Evolutionary conservation across 2,113 vertebrate genomes (phyloP).

Genomic region (Thalassoma bifasciatum): DNA sequence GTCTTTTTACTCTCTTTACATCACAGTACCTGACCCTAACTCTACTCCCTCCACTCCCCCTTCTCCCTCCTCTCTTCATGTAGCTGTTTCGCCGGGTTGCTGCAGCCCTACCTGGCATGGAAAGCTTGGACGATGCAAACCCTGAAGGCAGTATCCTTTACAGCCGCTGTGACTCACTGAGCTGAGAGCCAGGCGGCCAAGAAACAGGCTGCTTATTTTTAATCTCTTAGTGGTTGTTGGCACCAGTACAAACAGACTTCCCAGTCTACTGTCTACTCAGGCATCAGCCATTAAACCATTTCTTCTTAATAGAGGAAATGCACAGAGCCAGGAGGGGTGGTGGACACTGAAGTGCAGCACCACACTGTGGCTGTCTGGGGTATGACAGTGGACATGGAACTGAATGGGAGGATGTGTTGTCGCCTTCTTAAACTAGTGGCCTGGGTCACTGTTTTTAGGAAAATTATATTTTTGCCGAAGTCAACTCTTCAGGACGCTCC

Average conservation of each 20-base stretch:
- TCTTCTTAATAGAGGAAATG: slow-evolving; percentile 41
- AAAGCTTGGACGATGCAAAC: slow-evolving; percentile 81
- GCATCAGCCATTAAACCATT: slow-evolving; percentile 50
- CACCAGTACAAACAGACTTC: slow-evolving; percentile 43
- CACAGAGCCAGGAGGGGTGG: slow-evolving; percentile 21
- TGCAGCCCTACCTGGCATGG: slow-evolving; percentile 82
- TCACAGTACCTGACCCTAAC: background rate
- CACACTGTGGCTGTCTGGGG: slow-evolving; percentile 36
- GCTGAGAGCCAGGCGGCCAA: slow-evolving; percentile 42
- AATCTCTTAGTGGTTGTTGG: slow-evolving; percentile 71
- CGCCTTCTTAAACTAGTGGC: too few relatives aligned
- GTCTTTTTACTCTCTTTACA: background rate
- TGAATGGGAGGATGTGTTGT: background rate
- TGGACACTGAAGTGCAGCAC: slow-evolving; percentile 32
- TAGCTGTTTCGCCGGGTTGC: slow-evolving; percentile 80
- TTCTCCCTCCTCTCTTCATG: background rate
- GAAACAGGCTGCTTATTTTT: slow-evolving; percentile 63
- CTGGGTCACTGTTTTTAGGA: too few relatives aligned
- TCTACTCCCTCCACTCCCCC: background rate
- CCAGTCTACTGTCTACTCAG: slow-evolving; percentile 39
- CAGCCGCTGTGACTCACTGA: slow-evolving; percentile 40
- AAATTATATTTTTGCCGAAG: too few relatives aligned
- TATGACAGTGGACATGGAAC: slow-evolving; percentile 2
- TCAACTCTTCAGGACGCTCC: too few relatives aligned
- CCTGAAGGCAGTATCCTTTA: slow-evolving; percentile 84